Conservation (phyloP, 2,113 vertebrate species). For the Oryzias javanicus region DNA sequence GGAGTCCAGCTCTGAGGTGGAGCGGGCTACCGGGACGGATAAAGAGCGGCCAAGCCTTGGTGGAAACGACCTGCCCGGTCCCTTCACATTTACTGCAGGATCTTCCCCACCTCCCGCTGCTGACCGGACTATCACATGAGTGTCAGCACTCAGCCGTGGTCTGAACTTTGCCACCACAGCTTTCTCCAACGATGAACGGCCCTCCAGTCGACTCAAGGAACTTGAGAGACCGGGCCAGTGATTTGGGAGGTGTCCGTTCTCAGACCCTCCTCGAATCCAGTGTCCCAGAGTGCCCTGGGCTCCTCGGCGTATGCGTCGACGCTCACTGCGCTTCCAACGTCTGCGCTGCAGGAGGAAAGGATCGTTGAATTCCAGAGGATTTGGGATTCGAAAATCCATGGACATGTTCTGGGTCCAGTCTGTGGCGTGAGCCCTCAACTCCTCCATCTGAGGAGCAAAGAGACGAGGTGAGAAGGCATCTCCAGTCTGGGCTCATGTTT, state of each 20-base stretch:
- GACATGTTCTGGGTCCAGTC: conserved; percentile 89
- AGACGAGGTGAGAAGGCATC: neutral
- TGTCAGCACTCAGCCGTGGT: conserved; percentile 4
- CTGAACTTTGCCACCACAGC: conserved; percentile 7
- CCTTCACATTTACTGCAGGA: conserved; percentile 21
- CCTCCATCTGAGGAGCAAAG: conserved; percentile 84
- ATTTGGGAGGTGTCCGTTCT: conserved; percentile 71
- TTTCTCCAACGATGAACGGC: conserved; percentile 31
- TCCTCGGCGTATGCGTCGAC: conserved; percentile 65
- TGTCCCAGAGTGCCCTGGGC: conserved; percentile 62
- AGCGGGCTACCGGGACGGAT: conserved; percentile 56
- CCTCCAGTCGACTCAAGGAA: conserved; percentile 57
- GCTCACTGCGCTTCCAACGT: conserved; percentile 73
- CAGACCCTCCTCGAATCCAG: conserved; percentile 42
- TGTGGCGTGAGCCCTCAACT: conserved; percentile 87
- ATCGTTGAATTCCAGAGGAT: conserved; percentile 79
- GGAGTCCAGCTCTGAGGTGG: conserved; percentile 46
- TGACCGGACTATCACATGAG: conserved; percentile 2
- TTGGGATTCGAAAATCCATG: conserved; percentile 83
- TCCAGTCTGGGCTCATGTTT: neutral
- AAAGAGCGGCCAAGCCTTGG: conserved; percentile 54
- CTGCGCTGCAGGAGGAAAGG: conserved; percentile 78
- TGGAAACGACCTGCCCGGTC: conserved; percentile 40
- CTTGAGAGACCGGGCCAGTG: conserved; percentile 59
- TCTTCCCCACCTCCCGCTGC: conserved; percentile 26